Evolutionary conservation across 2,113 vertebrate genomes (phyloP), one percentile per base, ranked within the genome.

Genomic region (Arvicanthis niloticus): DNA sequence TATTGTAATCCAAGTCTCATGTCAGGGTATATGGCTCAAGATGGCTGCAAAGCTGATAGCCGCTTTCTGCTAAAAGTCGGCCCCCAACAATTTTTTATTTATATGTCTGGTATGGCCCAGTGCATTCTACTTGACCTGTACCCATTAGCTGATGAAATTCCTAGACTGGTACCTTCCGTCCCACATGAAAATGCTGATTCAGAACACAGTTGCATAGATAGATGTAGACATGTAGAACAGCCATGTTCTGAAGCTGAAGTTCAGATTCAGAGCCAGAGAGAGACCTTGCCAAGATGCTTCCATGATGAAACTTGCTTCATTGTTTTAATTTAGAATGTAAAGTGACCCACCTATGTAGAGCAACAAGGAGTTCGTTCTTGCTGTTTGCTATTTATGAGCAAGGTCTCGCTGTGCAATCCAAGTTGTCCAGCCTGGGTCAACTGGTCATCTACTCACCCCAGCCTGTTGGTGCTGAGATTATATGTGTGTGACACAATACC

Each of bases 311-410:
- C 17, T 56, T 51, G 51, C 13, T 53, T 86, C 40, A 40, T 16
- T 68, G 10, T 77, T 86, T 19, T 19, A 92, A 96, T 92, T 96
- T 78, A 15, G 48, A 91, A 90, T 31, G 68, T 67, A 9, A 94
- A 89, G 22, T 76, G 85, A 89, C 53, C 82, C 75, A 92, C 85
- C 42, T 90, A 24, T 84, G 88, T 84, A 94, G 75, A 97, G 81
- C 60, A 91, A 51, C 88, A 95, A 94, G 42, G 12, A 68, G 51
- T 7, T 37, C 12, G 12, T 48, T 86, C 58, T 48, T 67, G 65
- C 21, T 53, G 26, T 37, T 31, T 48, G n/a, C 22, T 53, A 6
- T 29, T 22, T 88, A 31, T 53, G 3, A 70, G 68, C 19, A 88
- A 70, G 13, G 12, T 56, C 51, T 56, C 1, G 22, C 15, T 29